Base-by-base conservation (phyloP, 2,113 vertebrate genomes). In the Notarius quadriscutis region DNA sequence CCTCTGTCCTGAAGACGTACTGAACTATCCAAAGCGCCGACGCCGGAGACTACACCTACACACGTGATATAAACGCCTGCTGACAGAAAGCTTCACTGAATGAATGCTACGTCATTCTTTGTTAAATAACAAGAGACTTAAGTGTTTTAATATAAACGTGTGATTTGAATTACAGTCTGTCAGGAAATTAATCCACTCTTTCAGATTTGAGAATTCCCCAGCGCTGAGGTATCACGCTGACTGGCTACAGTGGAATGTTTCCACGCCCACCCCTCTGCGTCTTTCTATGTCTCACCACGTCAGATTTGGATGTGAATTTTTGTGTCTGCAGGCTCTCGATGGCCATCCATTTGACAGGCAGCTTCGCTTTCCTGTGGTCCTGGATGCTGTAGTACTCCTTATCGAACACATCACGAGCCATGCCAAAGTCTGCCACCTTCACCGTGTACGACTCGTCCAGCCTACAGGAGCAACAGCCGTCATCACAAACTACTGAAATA, bases 291-390 rank as follows among this genome's bases (percentile, higher is more conserved):
- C 97, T 95, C 90, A 99, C 98, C 95, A 99, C 98, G 0, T 99
- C 98, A 0, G 97, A 99, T 90, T 99, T 99, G 69, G 94, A 97
- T 14, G 98, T 99, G 92, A 99, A 99, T 91, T 97, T 98, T 89
- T 99, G 98, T 7, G 96, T 98, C 94, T 98, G 97, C 75, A 99
- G 95, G 89, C 98, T 99, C 93, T 99, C 98, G 20, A 99, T 95
- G 0, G 98, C 97, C 98, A 99, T 99, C 98, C 98, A 99, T 87
- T 99, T 99, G 87, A 99, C 97, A 0, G 98, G 98, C 4, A 99
- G 94, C 91, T 97, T 97, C 53, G 96, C 95, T 0, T 95, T 96
- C 81, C 92, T 96, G 79, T 97, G 96, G 85, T 93, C 95, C 63
- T 87, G 95, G 81, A 99, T 90, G 69, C 98, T 99, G 91, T 99